Evolutionary conservation across 1,140 invertebrate genomes (phyloP).

Genomic region (Elymnias hypermnestra): DNA sequence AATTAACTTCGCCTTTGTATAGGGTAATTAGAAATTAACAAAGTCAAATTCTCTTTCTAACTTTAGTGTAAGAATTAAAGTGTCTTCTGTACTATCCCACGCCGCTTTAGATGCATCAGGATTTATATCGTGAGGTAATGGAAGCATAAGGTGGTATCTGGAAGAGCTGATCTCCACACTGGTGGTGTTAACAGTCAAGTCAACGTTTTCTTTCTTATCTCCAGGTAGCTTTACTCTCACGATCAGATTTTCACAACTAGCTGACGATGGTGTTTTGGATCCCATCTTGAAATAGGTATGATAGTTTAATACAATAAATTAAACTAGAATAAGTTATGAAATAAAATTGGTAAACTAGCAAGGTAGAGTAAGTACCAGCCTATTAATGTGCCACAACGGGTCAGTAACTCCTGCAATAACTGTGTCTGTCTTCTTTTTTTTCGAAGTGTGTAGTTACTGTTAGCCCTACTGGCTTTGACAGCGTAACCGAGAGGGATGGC

Average conservation of each 20-base stretch:
- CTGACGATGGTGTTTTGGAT: constrained; percentile 86
- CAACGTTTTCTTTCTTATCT: constrained; percentile 80
- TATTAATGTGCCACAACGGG: no score
- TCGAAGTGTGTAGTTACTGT: no score
- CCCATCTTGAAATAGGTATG: constrained; percentile 86
- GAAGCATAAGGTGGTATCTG: constrained; percentile 83
- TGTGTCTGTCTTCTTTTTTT: no score
- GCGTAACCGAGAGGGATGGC: no score
- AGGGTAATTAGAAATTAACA: constrained; percentile 92
- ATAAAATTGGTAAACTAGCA: no score
- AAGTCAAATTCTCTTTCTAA: constrained; percentile 87
- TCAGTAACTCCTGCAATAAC: no score
- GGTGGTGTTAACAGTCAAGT: constrained; percentile 83
- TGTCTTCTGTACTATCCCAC: constrained; percentile 83
- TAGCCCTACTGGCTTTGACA: no score
- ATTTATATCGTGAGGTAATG: constrained; percentile 87
- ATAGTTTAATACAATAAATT: no score
- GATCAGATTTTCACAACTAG: constrained; percentile 91
- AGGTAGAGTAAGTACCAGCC: no score
- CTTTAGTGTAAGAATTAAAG: constrained; percentile 82
- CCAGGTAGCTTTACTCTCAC: constrained; percentile 84
- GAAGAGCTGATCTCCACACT: constrained; percentile 79
- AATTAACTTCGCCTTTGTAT: no score
- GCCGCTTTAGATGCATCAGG: constrained; percentile 86
- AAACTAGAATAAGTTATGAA: no score